Base-by-base conservation (phyloP, 2,888 invertebrate genomes). In the Smittia sp. region DNA sequence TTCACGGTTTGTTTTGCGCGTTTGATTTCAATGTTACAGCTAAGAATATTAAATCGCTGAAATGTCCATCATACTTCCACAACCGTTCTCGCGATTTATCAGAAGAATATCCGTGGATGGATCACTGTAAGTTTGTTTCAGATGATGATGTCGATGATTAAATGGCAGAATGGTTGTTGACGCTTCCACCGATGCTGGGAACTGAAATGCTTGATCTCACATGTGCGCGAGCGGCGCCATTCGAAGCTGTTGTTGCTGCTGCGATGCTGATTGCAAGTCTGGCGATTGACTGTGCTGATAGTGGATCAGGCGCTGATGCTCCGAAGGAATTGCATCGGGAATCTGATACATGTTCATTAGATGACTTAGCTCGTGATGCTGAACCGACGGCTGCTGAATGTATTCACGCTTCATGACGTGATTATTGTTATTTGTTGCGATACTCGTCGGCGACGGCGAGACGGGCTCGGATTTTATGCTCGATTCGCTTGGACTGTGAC, bases 391-490 rank as follows among this genome's bases (percentile, higher is more conserved):
- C 73, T 81, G 82, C 74, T 84, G 83, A 74, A 84, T 85, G 83
- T 90, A 91, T 82, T 92, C 91, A 76, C 91, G 85, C 83, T 91
- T 91, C 85, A 91, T 86, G 77, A 80, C 81, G 63, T 84, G 84
- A 79, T 86, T 86, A 79, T 87, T 86, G 78, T 82, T 86, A 79
- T 86, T 85, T 76, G 85, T 83, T 78, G 86, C 85, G 75, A 79
- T 77, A 76, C 76, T 79, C 78, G 52, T 86, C 83, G 86, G 91
- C 83, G 85, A 89, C 68, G 93, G 92, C 73, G 93, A 92, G 78
- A 93, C 92, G 32, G 93, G 92, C 82, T 94, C 94, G 72, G 93
- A 93, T 82, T 94, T 94, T 80, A 93, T 92, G 80, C 92, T 93
- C 76, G 91, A 92, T 77, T 92, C 93, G 81, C 92, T 92, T 69